These are phyloP conservation scores for Ceratosolen fusciceps DNA, from an alignment of 1,140 invertebrate genomes.

Conservation along the genomic window DNA sequence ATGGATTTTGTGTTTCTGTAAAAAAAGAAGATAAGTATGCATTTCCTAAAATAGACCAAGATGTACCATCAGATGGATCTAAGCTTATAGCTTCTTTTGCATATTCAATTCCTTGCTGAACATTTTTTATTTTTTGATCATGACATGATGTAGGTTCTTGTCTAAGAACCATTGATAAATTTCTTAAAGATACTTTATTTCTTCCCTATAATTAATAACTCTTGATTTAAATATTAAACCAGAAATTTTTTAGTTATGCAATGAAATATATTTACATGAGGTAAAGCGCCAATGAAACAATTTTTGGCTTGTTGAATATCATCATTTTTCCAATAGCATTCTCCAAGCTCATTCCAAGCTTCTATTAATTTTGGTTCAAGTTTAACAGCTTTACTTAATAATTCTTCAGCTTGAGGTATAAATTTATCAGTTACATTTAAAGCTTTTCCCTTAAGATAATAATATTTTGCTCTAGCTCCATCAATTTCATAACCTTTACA, in stretches of 20 bases:
- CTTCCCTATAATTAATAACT: constrained; percentile 73
- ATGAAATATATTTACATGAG: constrained; percentile 77
- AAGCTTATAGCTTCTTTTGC: constrained; percentile 88
- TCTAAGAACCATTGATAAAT: constrained; percentile 87
- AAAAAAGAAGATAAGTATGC: constrained; percentile 89
- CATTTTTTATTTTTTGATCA: constrained; percentile 76
- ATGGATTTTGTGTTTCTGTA: constrained; percentile 80
- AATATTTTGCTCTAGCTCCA: constrained; percentile 78
- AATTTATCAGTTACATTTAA: constrained; percentile 83
- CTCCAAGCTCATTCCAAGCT: constrained; percentile 92
- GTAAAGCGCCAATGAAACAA: constrained; percentile 87
- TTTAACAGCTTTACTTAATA: constrained; percentile 87
- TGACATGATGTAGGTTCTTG: constrained; percentile 74
- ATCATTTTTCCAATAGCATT: constrained; percentile 91
- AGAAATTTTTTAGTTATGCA: not conserved
- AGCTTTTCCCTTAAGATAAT: constrained; percentile 82
- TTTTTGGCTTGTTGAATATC: constrained; percentile 86
- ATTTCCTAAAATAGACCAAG: constrained; percentile 90
- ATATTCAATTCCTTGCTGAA: constrained; percentile 82
- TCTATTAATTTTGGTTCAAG: constrained; percentile 85
- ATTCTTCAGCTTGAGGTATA: constrained; percentile 79
- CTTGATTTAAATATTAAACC: not conserved
- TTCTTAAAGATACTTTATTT: constrained; percentile 85
- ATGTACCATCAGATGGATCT: constrained; percentile 86
- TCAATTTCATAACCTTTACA: constrained; percentile 77